phyloP scores from a whole-genome alignment of 1,140 invertebrate species.

The Pogonomyrmex barbatus region DNA sequence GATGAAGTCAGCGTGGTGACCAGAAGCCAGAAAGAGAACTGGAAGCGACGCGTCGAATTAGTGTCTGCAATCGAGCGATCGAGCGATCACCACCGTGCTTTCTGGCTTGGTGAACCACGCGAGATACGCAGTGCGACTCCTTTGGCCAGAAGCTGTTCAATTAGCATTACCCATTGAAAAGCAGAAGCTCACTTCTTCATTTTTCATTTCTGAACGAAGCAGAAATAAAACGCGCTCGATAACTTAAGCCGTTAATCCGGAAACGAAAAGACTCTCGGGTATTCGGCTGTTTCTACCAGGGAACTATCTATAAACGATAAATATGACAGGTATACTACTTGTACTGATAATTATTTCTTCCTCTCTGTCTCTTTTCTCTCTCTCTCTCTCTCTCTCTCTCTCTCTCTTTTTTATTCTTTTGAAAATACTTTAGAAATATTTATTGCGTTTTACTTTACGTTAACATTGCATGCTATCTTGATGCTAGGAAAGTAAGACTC shows the following conservation, averaged over 20 bases:
- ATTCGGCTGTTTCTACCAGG: conserved; percentile 6
- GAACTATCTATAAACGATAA: neutral
- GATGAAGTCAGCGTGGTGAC: neutral
- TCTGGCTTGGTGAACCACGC: neutral
- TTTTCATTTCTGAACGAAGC: conserved; percentile 11
- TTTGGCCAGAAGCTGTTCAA: neutral
- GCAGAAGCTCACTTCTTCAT: conserved; percentile 8
- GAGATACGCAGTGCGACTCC: neutral
- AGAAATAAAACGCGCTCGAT: conserved; percentile 4
- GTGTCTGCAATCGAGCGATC: neutral
- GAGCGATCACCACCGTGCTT: conserved; percentile 11
- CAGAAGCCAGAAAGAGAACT: conserved; percentile 39
- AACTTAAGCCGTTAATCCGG: conserved; percentile 35
- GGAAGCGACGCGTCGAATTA: conserved; percentile 35
- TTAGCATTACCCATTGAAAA: neutral
- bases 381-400: too few species aligned
- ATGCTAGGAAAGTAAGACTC: neutral
- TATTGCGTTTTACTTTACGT: neutral
- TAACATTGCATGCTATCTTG: conserved; percentile 28
- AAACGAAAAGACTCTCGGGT: conserved; percentile 14
- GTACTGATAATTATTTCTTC: conserved; percentile 12
- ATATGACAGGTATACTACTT: neutral
- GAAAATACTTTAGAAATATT: conserved; percentile 13
- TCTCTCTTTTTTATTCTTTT: neutral
- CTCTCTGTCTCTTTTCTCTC: too few species aligned